Evolutionary conservation across 2,888 invertebrate species (phyloP).

Genomic region (Netelia melanura): DNA sequence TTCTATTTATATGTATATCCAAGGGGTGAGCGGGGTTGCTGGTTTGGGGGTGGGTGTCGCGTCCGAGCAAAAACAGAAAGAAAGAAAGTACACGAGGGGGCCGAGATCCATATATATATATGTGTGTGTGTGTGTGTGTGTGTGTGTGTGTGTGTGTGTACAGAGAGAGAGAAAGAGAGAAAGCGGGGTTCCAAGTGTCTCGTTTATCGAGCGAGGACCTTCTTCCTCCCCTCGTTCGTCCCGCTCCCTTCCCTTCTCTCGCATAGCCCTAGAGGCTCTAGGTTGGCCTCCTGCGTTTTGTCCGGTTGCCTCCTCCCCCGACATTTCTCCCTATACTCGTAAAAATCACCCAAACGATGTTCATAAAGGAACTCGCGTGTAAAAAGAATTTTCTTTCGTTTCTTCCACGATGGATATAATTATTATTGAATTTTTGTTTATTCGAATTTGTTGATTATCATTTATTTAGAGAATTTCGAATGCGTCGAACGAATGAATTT

Average conservation of each 20-base stretch:
- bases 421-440: neutral
- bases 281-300: constrained; percentile 13
- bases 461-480: neutral
- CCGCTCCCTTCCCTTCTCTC: constrained; percentile 7
- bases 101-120: constrained; percentile 26
- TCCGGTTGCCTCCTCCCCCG: neutral
- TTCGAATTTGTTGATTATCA: neutral
- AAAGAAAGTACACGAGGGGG: constrained; percentile 12
- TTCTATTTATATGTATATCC: neutral
- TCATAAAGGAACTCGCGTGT: constrained; percentile 22
- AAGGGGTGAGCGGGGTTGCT: constrained; percentile 25
- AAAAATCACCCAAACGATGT: constrained; percentile 14
- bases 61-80: constrained; percentile 34
- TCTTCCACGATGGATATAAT: neutral
- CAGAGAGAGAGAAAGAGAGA: constrained; percentile 7
- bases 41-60: constrained; percentile 8
- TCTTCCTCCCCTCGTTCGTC: constrained; percentile 1
- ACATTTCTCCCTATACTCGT: neutral
- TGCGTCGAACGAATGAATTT: neutral
- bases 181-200: constrained; percentile 45
- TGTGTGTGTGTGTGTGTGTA: neutral
- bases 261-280: neutral
- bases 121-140: too few relatives aligned
- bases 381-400: constrained; percentile 1
- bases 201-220: constrained; percentile 67